These are phyloP conservation scores for Chelon auratus DNA, from an alignment of 2,797 vertebrate species.

Conservation along the genomic window DNA sequence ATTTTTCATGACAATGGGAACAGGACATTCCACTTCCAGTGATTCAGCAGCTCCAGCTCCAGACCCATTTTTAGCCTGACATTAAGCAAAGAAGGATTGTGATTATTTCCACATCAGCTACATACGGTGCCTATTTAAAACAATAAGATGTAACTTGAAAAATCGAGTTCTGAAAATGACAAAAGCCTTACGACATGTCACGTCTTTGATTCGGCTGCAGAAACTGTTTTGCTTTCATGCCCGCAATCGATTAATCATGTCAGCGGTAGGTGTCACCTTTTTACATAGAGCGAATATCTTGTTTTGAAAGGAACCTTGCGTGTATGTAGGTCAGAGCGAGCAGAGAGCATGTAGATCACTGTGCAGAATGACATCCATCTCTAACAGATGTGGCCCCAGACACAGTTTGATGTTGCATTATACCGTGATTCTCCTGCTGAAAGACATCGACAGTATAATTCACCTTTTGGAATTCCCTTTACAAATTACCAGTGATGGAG, in stretches of 20 bases:
- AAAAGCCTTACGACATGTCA: slow-evolving; percentile 7
- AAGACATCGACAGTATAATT: background rate
- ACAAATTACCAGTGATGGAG: too few species aligned
- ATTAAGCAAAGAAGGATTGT: slow-evolving; percentile 21
- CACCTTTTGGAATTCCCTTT: background rate
- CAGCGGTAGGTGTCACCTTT: slow-evolving; percentile 53
- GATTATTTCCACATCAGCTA: slow-evolving; percentile 39
- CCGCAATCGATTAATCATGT: slow-evolving; percentile 34
- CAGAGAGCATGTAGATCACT: slow-evolving; percentile 27
- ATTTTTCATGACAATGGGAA: slow-evolving; percentile 52
- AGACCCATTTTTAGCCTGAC: slow-evolving; percentile 52
- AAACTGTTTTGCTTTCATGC: slow-evolving; percentile 34
- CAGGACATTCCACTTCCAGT: slow-evolving; percentile 63
- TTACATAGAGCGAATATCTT: slow-evolving; percentile 22
- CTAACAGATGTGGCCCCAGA: slow-evolving; percentile 34
- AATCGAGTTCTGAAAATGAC: slow-evolving; percentile 3
- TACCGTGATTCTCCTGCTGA: slow-evolving; percentile 4
- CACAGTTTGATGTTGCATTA: slow-evolving; percentile 1
- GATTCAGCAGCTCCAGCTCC: slow-evolving; percentile 39
- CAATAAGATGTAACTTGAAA: slow-evolving; percentile 45
- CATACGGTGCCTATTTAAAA: slow-evolving; percentile 36
- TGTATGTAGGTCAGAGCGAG: slow-evolving; percentile 69
- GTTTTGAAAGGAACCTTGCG: slow-evolving; percentile 43
- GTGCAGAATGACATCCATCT: slow-evolving; percentile 40
- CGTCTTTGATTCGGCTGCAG: slow-evolving; percentile 37